Percentiles rank a stretch among this genome's conserved stretches.
phyloP scores from a whole-genome alignment of 2,888 invertebrate species.

The Yponomeuta sedellus region DNA sequence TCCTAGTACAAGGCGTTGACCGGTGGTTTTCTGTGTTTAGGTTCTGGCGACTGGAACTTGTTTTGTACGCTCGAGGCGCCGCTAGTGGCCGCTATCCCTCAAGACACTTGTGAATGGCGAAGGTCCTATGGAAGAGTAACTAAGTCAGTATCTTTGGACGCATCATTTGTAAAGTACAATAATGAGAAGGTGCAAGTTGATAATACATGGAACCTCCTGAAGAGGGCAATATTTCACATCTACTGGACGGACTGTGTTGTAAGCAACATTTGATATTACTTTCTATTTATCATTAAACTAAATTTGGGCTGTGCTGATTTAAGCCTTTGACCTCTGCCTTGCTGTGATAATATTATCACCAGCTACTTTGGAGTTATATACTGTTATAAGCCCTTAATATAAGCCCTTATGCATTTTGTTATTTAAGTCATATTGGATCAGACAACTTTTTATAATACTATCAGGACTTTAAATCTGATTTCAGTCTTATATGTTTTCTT shows the following conservation, averaged over 20 bases:
- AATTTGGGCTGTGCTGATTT: background rate
- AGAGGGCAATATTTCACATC: constrained; percentile 93
- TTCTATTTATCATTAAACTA: constrained; percentile 1
- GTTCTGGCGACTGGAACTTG: constrained; percentile 89
- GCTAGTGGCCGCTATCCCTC: constrained; percentile 86
- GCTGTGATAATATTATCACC: too few species aligned
- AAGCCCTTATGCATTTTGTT: too few species aligned
- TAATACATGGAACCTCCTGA: constrained; percentile 85
- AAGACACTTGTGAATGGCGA: constrained; percentile 94
- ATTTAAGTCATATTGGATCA: too few species aligned
- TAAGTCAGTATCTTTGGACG: constrained; percentile 89
- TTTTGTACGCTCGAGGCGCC: constrained; percentile 89
- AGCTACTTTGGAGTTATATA: too few species aligned
- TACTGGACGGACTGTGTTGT: constrained; percentile 97
- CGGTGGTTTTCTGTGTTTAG: constrained; percentile 53
- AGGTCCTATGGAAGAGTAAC: constrained; percentile 91
- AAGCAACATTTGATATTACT: constrained; percentile 42
- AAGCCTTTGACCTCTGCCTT: too few species aligned
- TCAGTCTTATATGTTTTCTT: too few species aligned
- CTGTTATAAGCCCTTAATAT: too few species aligned
- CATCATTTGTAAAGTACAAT: constrained; percentile 87
- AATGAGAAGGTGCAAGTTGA: constrained; percentile 84
- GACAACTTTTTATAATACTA: too few species aligned
- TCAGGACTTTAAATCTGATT: too few species aligned
- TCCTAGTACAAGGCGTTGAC: background rate